Percentiles rank a stretch among this genome's conserved stretches.
phyloP scores from a whole-genome alignment of 37 sponge, comb jelly and placozoan species.

The Aplysina aerophoba region DNA sequence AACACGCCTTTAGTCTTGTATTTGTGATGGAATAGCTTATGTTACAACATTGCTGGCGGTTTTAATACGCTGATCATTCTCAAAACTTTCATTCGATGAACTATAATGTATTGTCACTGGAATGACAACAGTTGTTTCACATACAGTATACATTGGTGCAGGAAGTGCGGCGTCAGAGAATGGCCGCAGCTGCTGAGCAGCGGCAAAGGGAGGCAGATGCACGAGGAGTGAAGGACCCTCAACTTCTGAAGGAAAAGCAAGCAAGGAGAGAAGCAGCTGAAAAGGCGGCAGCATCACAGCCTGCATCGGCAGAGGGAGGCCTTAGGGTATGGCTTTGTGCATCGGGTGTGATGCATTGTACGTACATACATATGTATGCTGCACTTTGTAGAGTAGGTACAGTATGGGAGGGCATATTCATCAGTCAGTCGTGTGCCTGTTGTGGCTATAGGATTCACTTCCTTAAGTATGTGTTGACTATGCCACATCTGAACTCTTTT shows the following conservation, averaged over 20 bases:
- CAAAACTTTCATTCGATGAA: too few relatives aligned
- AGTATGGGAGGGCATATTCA: neutral
- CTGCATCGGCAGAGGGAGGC: conserved; percentile 11
- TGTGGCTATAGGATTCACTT: neutral
- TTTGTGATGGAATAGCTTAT: too few relatives aligned
- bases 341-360: too few relatives aligned
- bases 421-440: neutral
- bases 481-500: too few relatives aligned
- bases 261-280: conserved; percentile 68
- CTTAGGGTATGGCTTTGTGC: conserved; percentile 52
- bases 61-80: too few relatives aligned
- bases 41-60: too few relatives aligned
- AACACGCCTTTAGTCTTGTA: too few relatives aligned
- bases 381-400: too few relatives aligned
- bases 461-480: neutral
- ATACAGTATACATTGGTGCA: neutral
- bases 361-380: too few relatives aligned
- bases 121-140: too few relatives aligned
- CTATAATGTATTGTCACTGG: too few relatives aligned
- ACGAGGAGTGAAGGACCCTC: conserved; percentile 69
- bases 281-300: conserved; percentile 39
- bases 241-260: conserved; percentile 71
- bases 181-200: conserved; percentile 57
- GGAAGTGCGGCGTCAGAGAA: conserved; percentile 57
- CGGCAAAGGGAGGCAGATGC: conserved; percentile 63